Conservation (phyloP, 2,888 invertebrate species). For the Drosophila niveifrons region DNA sequence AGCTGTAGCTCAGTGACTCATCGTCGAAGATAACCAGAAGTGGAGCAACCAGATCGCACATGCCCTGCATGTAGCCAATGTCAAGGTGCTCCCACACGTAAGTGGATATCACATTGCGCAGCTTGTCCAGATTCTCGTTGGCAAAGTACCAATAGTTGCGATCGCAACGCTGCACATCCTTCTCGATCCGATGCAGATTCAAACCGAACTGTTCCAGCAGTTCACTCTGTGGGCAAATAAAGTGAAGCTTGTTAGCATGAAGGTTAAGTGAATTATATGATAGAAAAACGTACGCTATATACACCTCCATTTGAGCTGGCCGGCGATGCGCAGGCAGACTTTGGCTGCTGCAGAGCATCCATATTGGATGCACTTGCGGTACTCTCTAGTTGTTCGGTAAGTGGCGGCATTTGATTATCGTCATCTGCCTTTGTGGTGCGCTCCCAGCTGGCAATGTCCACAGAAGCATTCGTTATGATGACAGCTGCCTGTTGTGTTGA, state of each 20-base stretch:
- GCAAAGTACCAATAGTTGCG: slow-evolving; percentile 97
- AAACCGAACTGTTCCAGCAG: slow-evolving; percentile 93
- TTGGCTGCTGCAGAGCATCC: slow-evolving; percentile 84
- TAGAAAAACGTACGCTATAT: slow-evolving; percentile 90
- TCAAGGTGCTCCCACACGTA: slow-evolving; percentile 98
- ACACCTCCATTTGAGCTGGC: slow-evolving; percentile 96
- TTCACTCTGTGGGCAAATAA: slow-evolving; percentile 88
- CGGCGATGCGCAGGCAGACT: slow-evolving; percentile 92
- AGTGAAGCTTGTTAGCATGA: neutral
- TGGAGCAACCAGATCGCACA: slow-evolving; percentile 98
- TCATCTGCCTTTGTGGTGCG: slow-evolving; percentile 84
- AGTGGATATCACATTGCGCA: slow-evolving; percentile 95
- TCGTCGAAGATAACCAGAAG: slow-evolving; percentile 96
- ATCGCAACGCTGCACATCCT: slow-evolving; percentile 98
- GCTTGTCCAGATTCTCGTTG: slow-evolving; percentile 94
- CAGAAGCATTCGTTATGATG: slow-evolving; percentile 90
- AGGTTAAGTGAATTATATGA: neutral
- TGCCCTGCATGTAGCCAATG: slow-evolving; percentile 98
- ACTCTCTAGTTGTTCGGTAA: slow-evolving; percentile 86
- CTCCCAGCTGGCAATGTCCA: slow-evolving; percentile 87
- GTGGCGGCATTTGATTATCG: slow-evolving; percentile 87
- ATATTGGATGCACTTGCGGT: slow-evolving; percentile 46
- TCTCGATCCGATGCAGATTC: slow-evolving; percentile 97
- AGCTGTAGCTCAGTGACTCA: slow-evolving; percentile 95
- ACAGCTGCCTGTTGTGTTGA: slow-evolving; percentile 87